Percentiles rank a stretch among this genome's conserved stretches.
These are phyloP conservation scores for Poecile atricapillus DNA, from an alignment of 2,113 vertebrate species.

Conservation along the genomic window DNA sequence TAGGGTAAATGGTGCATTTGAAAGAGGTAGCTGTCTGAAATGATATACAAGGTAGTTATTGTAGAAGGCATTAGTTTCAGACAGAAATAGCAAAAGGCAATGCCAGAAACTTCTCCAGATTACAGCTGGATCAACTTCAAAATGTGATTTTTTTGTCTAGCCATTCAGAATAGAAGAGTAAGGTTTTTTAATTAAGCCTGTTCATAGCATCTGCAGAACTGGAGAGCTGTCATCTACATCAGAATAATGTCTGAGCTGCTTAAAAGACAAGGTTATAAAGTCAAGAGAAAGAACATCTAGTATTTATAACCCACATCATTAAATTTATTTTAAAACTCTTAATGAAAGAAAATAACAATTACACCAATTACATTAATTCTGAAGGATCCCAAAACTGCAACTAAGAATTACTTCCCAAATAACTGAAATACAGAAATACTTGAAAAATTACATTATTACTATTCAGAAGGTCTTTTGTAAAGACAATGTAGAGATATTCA, in stretches of 20 bases:
- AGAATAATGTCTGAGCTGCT: background rate
- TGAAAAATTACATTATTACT: background rate
- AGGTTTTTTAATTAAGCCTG: slow-evolving; percentile 36
- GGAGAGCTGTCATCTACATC: background rate
- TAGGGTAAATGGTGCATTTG: background rate
- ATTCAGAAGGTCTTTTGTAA: background rate
- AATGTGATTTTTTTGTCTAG: slow-evolving; percentile 20
- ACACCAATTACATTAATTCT: background rate
- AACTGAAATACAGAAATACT: background rate
- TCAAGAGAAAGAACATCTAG: background rate
- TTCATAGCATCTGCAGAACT: slow-evolving; percentile 13
- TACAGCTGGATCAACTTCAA: slow-evolving; percentile 8
- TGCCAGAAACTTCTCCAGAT: background rate
- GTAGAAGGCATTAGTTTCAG: background rate
- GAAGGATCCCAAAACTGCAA: background rate
- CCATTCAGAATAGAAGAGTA: background rate
- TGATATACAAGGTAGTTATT: background rate
- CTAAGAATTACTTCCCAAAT: background rate
- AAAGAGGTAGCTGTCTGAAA: background rate
- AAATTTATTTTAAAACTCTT: background rate
- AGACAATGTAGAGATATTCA: background rate
- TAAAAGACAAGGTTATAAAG: background rate
- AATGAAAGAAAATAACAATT: background rate
- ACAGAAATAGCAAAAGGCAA: slow-evolving; percentile 1
- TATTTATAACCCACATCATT: background rate